These are phyloP conservation scores for Heteronetta atricapilla DNA, from an alignment of 2,113 vertebrate species.

Conservation along the genomic window DNA sequence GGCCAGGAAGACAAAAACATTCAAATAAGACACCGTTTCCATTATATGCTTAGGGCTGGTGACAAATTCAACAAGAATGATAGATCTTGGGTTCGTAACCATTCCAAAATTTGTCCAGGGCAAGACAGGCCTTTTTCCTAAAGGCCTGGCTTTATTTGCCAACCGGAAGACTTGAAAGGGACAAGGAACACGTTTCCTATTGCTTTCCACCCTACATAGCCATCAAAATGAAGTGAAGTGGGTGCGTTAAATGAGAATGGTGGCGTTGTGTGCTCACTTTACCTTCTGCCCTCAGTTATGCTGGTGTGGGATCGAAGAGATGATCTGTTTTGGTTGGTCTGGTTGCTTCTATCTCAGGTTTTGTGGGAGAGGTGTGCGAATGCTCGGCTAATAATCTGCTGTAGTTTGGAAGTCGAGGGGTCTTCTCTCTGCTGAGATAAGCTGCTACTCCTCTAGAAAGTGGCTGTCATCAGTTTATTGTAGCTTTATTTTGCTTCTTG, in stretches of 20 bases:
- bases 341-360: neutral
- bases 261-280: neutral
- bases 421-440: neutral
- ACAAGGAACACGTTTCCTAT: neutral
- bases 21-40: neutral
- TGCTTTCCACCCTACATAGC: neutral
- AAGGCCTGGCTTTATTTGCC: neutral
- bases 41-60: neutral
- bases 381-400: neutral
- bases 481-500: constrained; percentile 33
- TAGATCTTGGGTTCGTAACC: neutral
- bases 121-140: neutral
- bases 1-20: neutral
- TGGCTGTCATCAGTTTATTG: constrained; percentile 9
- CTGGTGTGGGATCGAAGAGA: neutral
- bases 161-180: neutral
- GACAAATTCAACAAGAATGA: neutral
- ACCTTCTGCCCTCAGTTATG: neutral
- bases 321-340: neutral
- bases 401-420: neutral
- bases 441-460: neutral
- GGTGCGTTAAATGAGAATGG: neutral
- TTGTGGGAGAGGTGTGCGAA: neutral
- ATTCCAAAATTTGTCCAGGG: neutral
- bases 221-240: neutral